Conservation (phyloP, 2,888 invertebrate genomes). For the Aporophyla lueneburgensis region DNA sequence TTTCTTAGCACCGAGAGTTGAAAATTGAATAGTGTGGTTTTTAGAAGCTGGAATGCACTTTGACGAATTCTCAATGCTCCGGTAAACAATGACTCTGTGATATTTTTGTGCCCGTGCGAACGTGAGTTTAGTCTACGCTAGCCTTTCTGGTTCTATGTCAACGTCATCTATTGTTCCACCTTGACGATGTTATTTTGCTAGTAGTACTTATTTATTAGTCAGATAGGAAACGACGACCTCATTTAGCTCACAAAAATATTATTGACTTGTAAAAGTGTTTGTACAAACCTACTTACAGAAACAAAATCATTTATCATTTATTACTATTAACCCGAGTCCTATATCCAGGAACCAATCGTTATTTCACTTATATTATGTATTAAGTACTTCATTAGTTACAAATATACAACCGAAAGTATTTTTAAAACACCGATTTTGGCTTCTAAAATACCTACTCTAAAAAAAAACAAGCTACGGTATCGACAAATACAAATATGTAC, state of each 20-base stretch:
- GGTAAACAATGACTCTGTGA: not conserved
- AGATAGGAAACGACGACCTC: too few species aligned
- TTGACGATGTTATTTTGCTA: slow-evolving; percentile 35
- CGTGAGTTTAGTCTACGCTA: not conserved
- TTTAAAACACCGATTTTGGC: not conserved
- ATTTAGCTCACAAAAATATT: too few species aligned
- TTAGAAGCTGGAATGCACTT: not conserved
- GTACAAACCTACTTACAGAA: too few species aligned
- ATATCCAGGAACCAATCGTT: not conserved
- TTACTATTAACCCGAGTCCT: not conserved
- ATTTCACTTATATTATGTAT: not conserved
- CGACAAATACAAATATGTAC: not conserved
- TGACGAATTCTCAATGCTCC: too few species aligned
- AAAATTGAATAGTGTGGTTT: not conserved
- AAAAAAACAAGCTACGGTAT: not conserved
- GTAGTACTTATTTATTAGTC: slow-evolving; percentile 21
- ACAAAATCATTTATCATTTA: too few species aligned
- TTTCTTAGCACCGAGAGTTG: not conserved
- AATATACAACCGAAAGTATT: not conserved
- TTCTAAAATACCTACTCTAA: not conserved
- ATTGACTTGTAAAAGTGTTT: too few species aligned
- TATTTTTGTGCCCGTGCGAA: not conserved
- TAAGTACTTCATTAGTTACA: not conserved
- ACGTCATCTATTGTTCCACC: slow-evolving; percentile 39
- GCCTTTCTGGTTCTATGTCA: slow-evolving; percentile 49